A percentile compares a stretch with the other conserved stretches of the same genome.
phyloP scores from a whole-genome alignment of 2,888 invertebrate species.

The Apantesis nais region DNA sequence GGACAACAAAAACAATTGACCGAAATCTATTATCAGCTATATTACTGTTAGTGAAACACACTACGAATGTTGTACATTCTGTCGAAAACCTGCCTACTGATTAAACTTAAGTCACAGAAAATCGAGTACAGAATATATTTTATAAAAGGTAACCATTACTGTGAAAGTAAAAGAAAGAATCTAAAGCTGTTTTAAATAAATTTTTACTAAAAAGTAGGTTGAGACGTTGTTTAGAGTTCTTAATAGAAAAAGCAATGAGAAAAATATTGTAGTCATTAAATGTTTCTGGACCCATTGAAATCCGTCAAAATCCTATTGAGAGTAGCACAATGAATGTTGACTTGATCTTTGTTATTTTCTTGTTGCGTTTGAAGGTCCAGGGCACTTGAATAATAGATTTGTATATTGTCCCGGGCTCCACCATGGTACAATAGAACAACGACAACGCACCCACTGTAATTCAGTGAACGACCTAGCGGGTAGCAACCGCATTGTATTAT shows the following conservation, averaged over 20 bases:
- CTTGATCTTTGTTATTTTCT: constrained; percentile 80
- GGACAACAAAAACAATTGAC: constrained; percentile 75
- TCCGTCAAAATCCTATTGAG: constrained; percentile 79
- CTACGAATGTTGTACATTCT: constrained; percentile 29
- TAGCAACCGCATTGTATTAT: constrained; percentile 71
- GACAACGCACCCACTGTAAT: constrained; percentile 77
- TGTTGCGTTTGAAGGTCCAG: constrained; percentile 71
- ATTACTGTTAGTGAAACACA: constrained; percentile 60
- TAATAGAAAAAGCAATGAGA: constrained; percentile 39
- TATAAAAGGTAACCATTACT: constrained; percentile 22
- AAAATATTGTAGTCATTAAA: constrained; percentile 56
- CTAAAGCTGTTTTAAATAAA: constrained; percentile 17
- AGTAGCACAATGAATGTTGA: constrained; percentile 77
- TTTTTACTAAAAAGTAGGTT: constrained; percentile 27
- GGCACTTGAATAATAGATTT: constrained; percentile 84
- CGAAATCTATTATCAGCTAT: constrained; percentile 70
- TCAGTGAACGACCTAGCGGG: constrained; percentile 68
- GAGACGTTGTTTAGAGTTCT: constrained; percentile 42
- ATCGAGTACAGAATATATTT: constrained; percentile 28
- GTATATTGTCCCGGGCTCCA: constrained; percentile 75
- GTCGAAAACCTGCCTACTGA: constrained; percentile 29
- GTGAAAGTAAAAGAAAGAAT: constrained; percentile 23
- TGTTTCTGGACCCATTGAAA: constrained; percentile 58
- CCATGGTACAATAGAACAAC: constrained; percentile 72
- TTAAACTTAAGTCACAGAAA: constrained; percentile 33